Percentiles rank a stretch among this genome's conserved stretches.
phyloP scores from a whole-genome alignment of 2,888 invertebrate species.

The Eristalis tenax region DNA sequence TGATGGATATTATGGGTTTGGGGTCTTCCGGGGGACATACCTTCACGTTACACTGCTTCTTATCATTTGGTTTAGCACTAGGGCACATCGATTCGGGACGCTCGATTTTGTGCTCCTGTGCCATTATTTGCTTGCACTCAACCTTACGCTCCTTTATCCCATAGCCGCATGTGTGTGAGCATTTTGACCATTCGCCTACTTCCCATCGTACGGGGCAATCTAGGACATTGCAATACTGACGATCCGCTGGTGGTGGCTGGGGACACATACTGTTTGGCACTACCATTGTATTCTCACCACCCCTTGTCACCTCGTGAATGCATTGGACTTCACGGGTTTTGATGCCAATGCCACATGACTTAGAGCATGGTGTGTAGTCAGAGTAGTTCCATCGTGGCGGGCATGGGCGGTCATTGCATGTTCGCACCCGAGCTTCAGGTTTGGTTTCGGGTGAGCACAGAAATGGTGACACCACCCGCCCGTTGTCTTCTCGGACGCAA shows the following conservation, averaged over 20 bases:
- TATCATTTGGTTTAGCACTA: constrained; percentile 87
- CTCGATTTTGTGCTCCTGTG: constrained; percentile 94
- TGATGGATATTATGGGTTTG: constrained; percentile 88
- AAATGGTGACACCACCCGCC: constrained; percentile 92
- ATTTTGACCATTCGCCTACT: constrained; percentile 93
- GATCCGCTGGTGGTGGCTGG: constrained; percentile 92
- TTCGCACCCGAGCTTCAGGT: constrained; percentile 93
- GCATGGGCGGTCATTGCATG: constrained; percentile 97
- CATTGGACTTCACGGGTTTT: constrained; percentile 90
- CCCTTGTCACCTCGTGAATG: constrained; percentile 88
- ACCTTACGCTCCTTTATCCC: constrained; percentile 92
- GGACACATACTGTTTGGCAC: constrained; percentile 96
- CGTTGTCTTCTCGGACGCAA: constrained; percentile 93
- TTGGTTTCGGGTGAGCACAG: constrained; percentile 93
- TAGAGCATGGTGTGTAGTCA: constrained; percentile 94
- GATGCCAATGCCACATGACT: constrained; percentile 96
- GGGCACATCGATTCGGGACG: constrained; percentile 89
- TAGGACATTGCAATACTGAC: constrained; percentile 94
- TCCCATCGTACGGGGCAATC: constrained; percentile 97
- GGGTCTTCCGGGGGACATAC: constrained; percentile 88
- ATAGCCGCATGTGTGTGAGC: constrained; percentile 95
- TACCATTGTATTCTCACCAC: constrained; percentile 93
- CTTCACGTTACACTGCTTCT: constrained; percentile 92
- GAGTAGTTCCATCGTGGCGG: constrained; percentile 97
- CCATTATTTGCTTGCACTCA: constrained; percentile 95